Conservation (phyloP, 2,888 invertebrate species). For the Perizoma affinitatum region DNA sequence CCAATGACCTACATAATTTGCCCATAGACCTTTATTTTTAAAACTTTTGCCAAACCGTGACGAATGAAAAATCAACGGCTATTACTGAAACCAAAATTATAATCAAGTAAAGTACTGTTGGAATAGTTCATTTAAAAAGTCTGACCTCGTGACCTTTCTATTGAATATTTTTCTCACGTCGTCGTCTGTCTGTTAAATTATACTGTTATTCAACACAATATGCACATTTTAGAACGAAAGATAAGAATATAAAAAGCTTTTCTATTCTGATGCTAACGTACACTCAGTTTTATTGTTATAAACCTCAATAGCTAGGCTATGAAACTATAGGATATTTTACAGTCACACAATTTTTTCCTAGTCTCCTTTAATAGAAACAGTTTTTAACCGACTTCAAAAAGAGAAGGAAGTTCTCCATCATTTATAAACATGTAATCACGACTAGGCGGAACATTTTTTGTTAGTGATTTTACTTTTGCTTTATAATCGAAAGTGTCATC, state of each 20-base stretch:
- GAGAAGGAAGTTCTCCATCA: too few species aligned
- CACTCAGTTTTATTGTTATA: too few species aligned
- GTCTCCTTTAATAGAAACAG: too few species aligned
- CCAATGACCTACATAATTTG: slow-evolving; percentile 10
- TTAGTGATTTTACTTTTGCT: too few species aligned
- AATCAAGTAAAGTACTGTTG: slow-evolving; percentile 31
- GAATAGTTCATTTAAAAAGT: slow-evolving; percentile 32
- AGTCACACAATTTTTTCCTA: too few species aligned
- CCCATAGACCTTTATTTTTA: slow-evolving; percentile 4
- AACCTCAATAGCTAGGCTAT: too few species aligned
- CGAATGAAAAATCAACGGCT: slow-evolving; percentile 16
- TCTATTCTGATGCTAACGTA: slow-evolving; percentile 23
- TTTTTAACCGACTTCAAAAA: too few species aligned
- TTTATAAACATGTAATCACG: too few species aligned
- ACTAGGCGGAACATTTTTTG: too few species aligned
- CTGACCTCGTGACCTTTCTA: slow-evolving; percentile 51
- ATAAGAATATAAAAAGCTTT: slow-evolving; percentile 38
- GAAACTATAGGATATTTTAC: too few species aligned
- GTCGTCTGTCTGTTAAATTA: slow-evolving; percentile 41
- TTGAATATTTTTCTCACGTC: slow-evolving; percentile 45
- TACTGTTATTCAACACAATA: slow-evolving; percentile 56
- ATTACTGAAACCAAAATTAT: slow-evolving; percentile 28
- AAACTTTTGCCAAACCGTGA: slow-evolving; percentile 5
- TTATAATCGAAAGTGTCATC: too few species aligned
- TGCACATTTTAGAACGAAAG: slow-evolving; percentile 47